These are phyloP conservation scores for Drosophila nannoptera DNA, from an alignment of 1,140 invertebrate genomes.

Conservation along the genomic window DNA sequence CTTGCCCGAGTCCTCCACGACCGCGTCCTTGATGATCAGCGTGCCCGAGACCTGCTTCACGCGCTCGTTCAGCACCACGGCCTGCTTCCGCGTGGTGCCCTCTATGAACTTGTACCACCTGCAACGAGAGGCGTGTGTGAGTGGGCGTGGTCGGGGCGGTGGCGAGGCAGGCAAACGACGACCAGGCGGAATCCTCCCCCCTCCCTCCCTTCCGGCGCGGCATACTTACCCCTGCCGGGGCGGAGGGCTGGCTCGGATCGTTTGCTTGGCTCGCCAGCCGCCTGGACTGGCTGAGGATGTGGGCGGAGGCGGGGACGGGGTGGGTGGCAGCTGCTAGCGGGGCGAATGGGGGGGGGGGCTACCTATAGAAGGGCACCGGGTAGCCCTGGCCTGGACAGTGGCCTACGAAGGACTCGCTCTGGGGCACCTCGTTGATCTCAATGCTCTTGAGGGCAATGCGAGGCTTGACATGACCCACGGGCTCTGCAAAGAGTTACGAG, in stretches of 20 bases:
- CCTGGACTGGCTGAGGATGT: no score
- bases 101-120: slow-evolving; percentile 97
- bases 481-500: slow-evolving; percentile 47
- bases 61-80: slow-evolving; percentile 90
- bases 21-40: slow-evolving; percentile 92
- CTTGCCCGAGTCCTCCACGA: slow-evolving; percentile 94
- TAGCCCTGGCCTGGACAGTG: slow-evolving; percentile 85
- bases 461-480: slow-evolving; percentile 69
- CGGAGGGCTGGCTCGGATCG: background rate
- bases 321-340: no score
- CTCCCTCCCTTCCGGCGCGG: no score
- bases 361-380: slow-evolving; percentile 86
- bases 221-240: slow-evolving; percentile 45
- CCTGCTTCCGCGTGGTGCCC: slow-evolving; percentile 89
- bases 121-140: slow-evolving; percentile 73
- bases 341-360: slow-evolving; percentile 26
- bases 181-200: no score
- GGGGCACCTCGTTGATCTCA: slow-evolving; percentile 60
- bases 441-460: slow-evolving; percentile 68
- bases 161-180: no score
- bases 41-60: slow-evolving; percentile 96
- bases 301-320: no score
- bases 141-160: background rate
- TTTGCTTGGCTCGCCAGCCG: slow-evolving; percentile 19
- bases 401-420: slow-evolving; percentile 55